Evolutionary conservation across 2,797 vertebrate genomes (phyloP), one percentile per base, ranked within the genome.

Genomic region (Mormyrus proboscirostris): DNA sequence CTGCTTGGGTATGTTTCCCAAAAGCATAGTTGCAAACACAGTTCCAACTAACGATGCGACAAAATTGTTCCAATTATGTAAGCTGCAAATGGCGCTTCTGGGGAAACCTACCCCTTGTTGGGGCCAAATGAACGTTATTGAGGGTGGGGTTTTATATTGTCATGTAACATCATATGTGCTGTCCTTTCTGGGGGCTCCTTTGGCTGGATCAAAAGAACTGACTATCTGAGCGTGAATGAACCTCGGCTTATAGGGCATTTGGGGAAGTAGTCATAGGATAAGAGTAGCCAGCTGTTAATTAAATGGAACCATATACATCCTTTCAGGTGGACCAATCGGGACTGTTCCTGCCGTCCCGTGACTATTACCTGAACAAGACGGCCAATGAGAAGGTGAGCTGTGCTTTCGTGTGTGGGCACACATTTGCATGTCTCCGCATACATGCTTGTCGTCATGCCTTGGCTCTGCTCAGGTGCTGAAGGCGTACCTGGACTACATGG

Each of bases 361-460:
- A 99, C 92, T 99, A 99, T 96, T 99, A 99, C 94, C 95, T 99
- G 91, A 99, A 99, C 94, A 98, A 96, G 94, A 98, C 98, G 0
- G 96, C 97, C 93, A 99, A 99, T 3, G 97, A 98, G 92, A 99
- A 98, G 97, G 98, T 99, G 91, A 95, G 95, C 95, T 91, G 96
- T 83, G 16, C 44, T 8, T 57, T 1, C n/a, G 85, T 19, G 85
- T 19, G 14, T 55, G 16, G 14, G 16, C 12, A 12, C 9, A 6
- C 82, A 4, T 3, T n/a, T 3, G 44, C 38, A n/a, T 33, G 49
- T 47, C 65, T 79, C 19, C 8, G 22, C 22, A 38, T 85, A 14
- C 12, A 7, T 14, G 29, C 38, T 38, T 38, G 65, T 59, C 29
- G 29, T 59, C 29, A 2, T 33, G 29, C 29, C 29, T 2, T 33